phyloP scores from a whole-genome alignment of 1,140 invertebrate species.

The Drosophila punjabiensis region DNA sequence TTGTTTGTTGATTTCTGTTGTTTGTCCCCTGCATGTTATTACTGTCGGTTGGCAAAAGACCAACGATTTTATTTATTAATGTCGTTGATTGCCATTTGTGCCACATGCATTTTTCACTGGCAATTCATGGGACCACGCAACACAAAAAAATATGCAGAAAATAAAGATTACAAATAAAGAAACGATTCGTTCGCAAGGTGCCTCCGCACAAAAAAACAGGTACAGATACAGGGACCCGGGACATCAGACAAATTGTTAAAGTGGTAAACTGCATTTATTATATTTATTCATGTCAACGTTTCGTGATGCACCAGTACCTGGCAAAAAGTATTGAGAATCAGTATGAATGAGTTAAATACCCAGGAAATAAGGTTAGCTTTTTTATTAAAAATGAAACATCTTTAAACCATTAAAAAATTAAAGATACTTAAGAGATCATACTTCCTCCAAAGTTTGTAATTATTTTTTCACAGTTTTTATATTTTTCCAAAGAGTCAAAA shows the following conservation, averaged over 20 bases:
- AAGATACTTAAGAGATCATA: no score
- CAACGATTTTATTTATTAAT: constrained; percentile 73
- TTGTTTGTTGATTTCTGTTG: constrained; percentile 51
- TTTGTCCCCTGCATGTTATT: constrained; percentile 54
- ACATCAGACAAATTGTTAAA: constrained; percentile 66
- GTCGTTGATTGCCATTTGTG: constrained; percentile 65
- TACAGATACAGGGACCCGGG: background rate
- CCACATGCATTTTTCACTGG: constrained; percentile 53
- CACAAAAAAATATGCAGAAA: constrained; percentile 7
- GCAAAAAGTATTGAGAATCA: background rate
- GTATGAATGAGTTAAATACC: background rate
- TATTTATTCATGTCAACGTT: constrained; percentile 64
- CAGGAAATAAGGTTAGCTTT: background rate
- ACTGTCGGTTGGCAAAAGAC: constrained; percentile 65
- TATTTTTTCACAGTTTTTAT: background rate
- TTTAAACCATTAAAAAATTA: no score
- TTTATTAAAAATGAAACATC: no score
- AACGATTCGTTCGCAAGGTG: background rate
- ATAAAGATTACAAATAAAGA: constrained; percentile 23
- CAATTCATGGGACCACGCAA: background rate
- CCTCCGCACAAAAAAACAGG: constrained; percentile 31
- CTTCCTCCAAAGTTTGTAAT: background rate
- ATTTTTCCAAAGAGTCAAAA: background rate
- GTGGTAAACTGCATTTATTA: constrained; percentile 66
- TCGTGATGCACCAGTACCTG: constrained; percentile 20